Evolutionary conservation across 2,113 vertebrate species (phyloP).

Genomic region (Mus spicilegus): DNA sequence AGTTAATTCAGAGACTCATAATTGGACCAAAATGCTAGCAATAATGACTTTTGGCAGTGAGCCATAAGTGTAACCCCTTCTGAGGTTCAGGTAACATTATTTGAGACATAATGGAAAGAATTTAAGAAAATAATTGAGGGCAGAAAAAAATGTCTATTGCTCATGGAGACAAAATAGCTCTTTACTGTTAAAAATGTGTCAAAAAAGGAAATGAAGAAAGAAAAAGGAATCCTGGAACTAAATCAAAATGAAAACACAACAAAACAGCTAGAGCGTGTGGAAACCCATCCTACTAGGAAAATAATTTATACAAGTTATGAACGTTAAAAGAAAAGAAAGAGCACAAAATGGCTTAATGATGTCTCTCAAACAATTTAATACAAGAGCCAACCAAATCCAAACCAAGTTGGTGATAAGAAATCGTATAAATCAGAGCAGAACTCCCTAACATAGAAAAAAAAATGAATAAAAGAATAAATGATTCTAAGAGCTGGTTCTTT

Average conservation of each 20-base stretch:
- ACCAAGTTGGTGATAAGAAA: neutral
- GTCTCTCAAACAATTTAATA: neutral
- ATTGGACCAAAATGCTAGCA: neutral
- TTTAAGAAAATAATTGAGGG: neutral
- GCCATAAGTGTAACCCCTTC: neutral
- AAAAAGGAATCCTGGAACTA: neutral
- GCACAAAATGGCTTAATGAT: neutral
- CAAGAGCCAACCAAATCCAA: neutral
- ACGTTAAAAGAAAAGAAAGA: neutral
- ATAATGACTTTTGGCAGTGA: too few species aligned
- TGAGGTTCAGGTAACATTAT: neutral
- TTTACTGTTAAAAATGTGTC: neutral
- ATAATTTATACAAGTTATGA: neutral
- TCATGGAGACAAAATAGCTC: neutral
- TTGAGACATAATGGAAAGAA: neutral
- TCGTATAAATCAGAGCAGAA: neutral
- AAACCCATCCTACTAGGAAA: neutral
- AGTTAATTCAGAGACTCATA: neutral
- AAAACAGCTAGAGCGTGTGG: neutral
- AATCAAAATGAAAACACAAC: neutral
- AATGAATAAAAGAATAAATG: neutral
- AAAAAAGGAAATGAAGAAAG: neutral
- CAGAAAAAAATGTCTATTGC: neutral
- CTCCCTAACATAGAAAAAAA: neutral
- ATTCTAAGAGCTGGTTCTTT: neutral